Base-by-base conservation (phyloP, 2,113 vertebrate genomes). In the Hypomesus transpacificus region DNA sequence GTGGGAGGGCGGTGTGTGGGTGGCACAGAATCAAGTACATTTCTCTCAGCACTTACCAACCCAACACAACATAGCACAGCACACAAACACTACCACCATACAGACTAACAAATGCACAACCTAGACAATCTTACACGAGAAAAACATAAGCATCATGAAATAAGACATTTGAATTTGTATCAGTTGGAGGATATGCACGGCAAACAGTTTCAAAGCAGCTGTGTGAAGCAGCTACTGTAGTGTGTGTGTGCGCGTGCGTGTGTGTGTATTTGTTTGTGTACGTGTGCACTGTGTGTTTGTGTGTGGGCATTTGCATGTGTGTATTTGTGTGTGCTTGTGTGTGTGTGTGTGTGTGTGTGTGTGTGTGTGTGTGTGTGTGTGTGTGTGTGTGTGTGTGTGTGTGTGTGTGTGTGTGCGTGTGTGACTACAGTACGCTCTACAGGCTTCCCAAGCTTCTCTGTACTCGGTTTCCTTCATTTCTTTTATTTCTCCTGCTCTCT, bases 1-100 rank as follows among this genome's bases (percentile, higher is more conserved):
- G 91, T 90, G 90, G 90, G 92, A 91, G 90, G 87, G 88, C 86
- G 71, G 82, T 75, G 89, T 85, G 92, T 91, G 91, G 91, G 91
- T 84, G 88, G 90, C 82, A 85, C 80, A 90, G 87, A 91, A 90
- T 87, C 87, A 86, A 91, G 88, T 90, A 89, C 86, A 89, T 91
- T 91, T 91, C 88, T 92, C 87, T 89, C 87, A 90, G 86, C 90
- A 91, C 90, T 90, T 90, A 90, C 84, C 68, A 82, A 68, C 68
- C 79, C 87, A 85, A 78, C 82, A 86, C 84, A 86, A 85, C 86
- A 83, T 11, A 68, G 70, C 80, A 84, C 83, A 85, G 80, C 86
- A 81, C 83, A 87, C 81, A 86, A 82, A 86, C 84, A 80, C 69
- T 68, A 77, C 71, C 70, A 77, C 69, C 72, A 84, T 80, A 74